Evolutionary conservation across 1,140 invertebrate genomes (phyloP).

Genomic region (Tenebrio molitor): DNA sequence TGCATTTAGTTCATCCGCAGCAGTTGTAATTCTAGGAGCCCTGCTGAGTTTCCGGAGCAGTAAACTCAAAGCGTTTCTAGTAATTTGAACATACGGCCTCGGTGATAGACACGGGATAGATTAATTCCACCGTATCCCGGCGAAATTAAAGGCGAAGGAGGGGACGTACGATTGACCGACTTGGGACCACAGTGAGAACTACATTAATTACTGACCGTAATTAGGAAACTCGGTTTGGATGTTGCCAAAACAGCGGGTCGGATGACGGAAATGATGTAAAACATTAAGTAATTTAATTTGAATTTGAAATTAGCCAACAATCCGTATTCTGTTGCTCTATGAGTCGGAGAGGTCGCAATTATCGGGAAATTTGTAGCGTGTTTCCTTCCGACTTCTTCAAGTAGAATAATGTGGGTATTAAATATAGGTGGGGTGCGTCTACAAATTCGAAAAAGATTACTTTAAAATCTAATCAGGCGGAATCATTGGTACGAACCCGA

Average conservation of each 20-base stretch:
- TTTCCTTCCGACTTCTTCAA: slow-evolving; percentile 20
- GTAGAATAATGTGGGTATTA: slow-evolving; percentile 26
- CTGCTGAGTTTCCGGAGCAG: slow-evolving; percentile 41
- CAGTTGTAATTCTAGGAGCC: slow-evolving; percentile 36
- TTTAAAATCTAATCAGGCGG: slow-evolving; percentile 37
- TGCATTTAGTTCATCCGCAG: slow-evolving; percentile 30
- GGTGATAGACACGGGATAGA: slow-evolving; percentile 45
- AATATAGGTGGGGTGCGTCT: slow-evolving; percentile 1
- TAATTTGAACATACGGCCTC: slow-evolving; percentile 45
- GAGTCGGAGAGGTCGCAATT: slow-evolving; percentile 23
- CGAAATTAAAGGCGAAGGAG: slow-evolving; percentile 43
- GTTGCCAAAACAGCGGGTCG: slow-evolving; percentile 33
- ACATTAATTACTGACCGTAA: slow-evolving; percentile 45
- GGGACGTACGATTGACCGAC: slow-evolving; percentile 42
- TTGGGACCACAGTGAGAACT: slow-evolving; percentile 43
- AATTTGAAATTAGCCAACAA: slow-evolving; percentile 37
- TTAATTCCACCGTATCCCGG: slow-evolving; percentile 45
- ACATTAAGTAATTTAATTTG: slow-evolving; percentile 41
- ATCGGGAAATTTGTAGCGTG: slow-evolving; percentile 8
- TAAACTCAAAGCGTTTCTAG: slow-evolving; percentile 43
- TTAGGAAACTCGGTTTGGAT: slow-evolving; percentile 41
- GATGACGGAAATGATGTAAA: slow-evolving; percentile 40
- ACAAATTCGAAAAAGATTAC: slow-evolving; percentile 39
- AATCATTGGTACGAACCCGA: background rate
- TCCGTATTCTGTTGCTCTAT: slow-evolving; percentile 26